Conservation (phyloP, 2,888 invertebrate species). For the Calameuta idolon region DNA sequence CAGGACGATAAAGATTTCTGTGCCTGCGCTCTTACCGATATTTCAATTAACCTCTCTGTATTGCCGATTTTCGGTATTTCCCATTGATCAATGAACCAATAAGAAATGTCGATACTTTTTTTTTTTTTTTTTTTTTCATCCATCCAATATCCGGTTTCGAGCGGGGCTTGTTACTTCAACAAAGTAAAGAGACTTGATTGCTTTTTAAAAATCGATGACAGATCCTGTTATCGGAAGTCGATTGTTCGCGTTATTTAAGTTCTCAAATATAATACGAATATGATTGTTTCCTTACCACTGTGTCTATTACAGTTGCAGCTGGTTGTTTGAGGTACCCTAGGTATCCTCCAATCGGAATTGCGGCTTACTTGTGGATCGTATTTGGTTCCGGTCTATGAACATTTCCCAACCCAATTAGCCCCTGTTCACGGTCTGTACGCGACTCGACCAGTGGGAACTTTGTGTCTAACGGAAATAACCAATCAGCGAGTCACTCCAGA, state of each 20-base stretch:
- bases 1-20: not conserved
- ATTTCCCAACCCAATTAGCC: conserved; percentile 4
- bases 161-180: not conserved
- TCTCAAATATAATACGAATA: not conserved
- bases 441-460: conserved; percentile 43
- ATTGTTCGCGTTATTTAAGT: not conserved
- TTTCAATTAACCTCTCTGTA: not conserved
- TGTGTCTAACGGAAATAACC: conserved; percentile 51
- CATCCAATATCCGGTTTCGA: not conserved
- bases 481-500: conserved; percentile 32
- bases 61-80: not conserved
- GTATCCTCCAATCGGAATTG: not conserved
- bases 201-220: not conserved
- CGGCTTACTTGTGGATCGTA: not conserved
- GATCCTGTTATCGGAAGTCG: not conserved
- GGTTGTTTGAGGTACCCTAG: not conserved
- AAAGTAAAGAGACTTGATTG: not conserved
- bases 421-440: not conserved
- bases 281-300: not conserved
- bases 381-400: conserved; percentile 7
- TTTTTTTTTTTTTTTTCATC: not conserved
- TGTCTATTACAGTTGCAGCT: not conserved
- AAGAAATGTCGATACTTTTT: not conserved
- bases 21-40: not conserved
- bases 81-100: not conserved